Base-by-base conservation (phyloP, 1,140 invertebrate genomes). In the Drosophila athabasca region DNA sequence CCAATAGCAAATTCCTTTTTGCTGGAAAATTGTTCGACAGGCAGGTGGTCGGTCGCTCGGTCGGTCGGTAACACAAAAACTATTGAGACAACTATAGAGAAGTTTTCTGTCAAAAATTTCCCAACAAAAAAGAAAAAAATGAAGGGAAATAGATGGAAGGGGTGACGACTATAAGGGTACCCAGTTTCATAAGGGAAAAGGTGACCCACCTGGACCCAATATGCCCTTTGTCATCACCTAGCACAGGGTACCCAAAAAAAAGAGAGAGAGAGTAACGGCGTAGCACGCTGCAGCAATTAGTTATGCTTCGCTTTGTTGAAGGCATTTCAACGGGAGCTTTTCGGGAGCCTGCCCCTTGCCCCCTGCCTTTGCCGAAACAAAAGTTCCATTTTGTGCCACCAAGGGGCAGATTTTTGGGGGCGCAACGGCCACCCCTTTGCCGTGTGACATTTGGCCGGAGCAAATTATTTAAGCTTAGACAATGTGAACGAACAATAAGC, bases 1-100 rank as follows among this genome's bases (percentile, higher is more conserved):
- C 58, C 62, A 80, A 76, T 80, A 79, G 70, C 71, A 76, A 79
- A 80, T 64, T 69, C 78, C 67, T 71, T 76, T 70, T 61, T 60
- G 60, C 31, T 50, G 44, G 15, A 19, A 76, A 44, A 71, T 71
- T 70, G 57, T 71, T 75, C 46, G 48, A 54, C 57, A 66, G 57
- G 71, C 62, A 43, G 54, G 67, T 70, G 61, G 52, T 58, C 24
- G 24, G 24, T 6, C 29, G 4, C 3, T 5, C 58, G 52, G 24
- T 6, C 29, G 4, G 24, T 5, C 58, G 52, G 11, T 22, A 11
- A 11, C 17, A 13, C 17, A 48, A 48, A 11, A 48, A 48, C 46
- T 13, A 48, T 26, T 64, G 60, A 41, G 41, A 57, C 49, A 61
- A 46, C 46, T 44, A 59, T 44, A 55, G 39, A 43, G 35, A 79